Base-by-base conservation (phyloP, 2,888 invertebrate genomes). In the Lasioglossum vierecki region DNA sequence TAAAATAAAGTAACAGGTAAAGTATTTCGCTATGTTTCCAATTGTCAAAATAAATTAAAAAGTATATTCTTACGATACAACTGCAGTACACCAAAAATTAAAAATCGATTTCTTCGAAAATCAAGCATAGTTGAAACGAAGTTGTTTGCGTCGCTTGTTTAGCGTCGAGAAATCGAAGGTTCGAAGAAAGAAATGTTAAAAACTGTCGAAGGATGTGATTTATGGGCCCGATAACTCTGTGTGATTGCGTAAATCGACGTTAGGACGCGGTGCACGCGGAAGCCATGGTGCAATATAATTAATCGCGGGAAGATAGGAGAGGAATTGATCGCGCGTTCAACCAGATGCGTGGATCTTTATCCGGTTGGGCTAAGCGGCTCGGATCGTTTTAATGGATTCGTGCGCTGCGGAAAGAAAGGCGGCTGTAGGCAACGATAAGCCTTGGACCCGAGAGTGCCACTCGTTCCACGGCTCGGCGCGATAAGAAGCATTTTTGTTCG, bases 271-370 rank as follows among this genome's bases (percentile, higher is more conserved):
- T 26, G 75, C 66, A 79, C 71, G 26, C 84, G 84, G 84, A 84
- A 84, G 84, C 44, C 60, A 13, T 22, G 22, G 44, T 35, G 78
- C 26, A 76, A 30, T 83, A 83, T 84, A 84, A 83, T 84, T 79
- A 84, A 84, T 72, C 75, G 75, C 66, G 53, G 22, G 57, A 83
- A 70, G 84, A 83, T 78, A 76, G 68, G 22, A 35, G 22, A 44
- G 74, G 74, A 78, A 83, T 63, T 22, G 83, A 78, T 46, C 66
- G 74, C 18, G 30, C 11, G 49, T 49, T 57, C n/a, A 53, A 4
- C 41, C 53, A 26, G 57, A 72, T 72, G 49, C 35, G 72, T 72
- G 46, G 46, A 72, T 72, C 46, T 18, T 72, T 72, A 46, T 57
- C 41, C 66, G 66, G 18, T 9, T 9, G 66, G 18, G 66, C 22